Evolutionary conservation across 1,140 invertebrate species (phyloP).

Genomic region (Heliothis virescens): DNA sequence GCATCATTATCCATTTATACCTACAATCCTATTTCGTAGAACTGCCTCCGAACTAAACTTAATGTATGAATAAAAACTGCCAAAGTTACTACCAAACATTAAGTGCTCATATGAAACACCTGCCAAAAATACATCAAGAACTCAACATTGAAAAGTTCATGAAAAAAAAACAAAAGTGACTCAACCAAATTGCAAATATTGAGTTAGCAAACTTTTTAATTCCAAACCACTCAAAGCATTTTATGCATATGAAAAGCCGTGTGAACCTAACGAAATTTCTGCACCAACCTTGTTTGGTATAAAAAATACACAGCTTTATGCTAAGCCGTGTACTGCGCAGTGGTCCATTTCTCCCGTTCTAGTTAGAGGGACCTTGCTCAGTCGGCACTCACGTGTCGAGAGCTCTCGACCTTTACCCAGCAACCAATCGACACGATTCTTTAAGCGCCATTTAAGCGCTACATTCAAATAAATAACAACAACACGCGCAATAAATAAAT

Average conservation of each 20-base stretch:
- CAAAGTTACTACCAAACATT: neutral
- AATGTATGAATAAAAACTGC: neutral
- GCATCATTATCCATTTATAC: constrained; percentile 12
- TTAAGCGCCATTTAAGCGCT: constrained; percentile 49
- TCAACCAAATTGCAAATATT: constrained; percentile 32
- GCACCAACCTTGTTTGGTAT: constrained; percentile 63
- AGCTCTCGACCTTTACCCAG: constrained; percentile 70
- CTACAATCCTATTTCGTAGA: neutral
- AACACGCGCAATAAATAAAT: constrained; percentile 46
- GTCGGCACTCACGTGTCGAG: constrained; percentile 71
- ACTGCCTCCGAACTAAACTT: neutral
- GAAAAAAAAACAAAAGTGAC: constrained; percentile 1
- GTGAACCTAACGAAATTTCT: constrained; percentile 50
- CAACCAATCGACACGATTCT: constrained; percentile 60
- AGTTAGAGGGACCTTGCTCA: constrained; percentile 64
- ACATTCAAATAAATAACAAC: constrained; percentile 39
- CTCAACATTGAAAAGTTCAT: constrained; percentile 2
- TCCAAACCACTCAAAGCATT: constrained; percentile 47
- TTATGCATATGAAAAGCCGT: constrained; percentile 44
- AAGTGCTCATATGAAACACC: neutral
- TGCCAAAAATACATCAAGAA: neutral
- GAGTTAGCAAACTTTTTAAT: constrained; percentile 38
- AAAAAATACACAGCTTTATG: constrained; percentile 61
- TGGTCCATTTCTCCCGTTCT: constrained; percentile 63
- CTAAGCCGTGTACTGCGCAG: constrained; percentile 73